Evolutionary conservation across 2,113 vertebrate genomes (phyloP), one percentile per base, ranked within the genome.

Genomic region (Mandrillus leucophaeus): DNA sequence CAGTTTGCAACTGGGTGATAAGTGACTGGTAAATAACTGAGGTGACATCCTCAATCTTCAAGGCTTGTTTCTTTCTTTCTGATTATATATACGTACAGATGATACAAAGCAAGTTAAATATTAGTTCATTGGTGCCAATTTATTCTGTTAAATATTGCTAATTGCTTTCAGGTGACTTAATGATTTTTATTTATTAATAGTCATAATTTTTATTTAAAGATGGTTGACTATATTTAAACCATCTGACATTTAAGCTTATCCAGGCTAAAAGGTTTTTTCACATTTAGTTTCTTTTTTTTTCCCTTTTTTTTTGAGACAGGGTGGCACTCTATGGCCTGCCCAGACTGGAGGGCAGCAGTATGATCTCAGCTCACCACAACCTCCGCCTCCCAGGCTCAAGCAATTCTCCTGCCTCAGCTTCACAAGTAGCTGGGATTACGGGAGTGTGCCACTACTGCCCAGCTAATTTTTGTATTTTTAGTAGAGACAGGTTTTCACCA

Each of bases 141-240:
- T 85, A 8, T 80, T 79, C 48, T 73, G 43, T 94, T 85, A 52
- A 43, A 43, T 70, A 79, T 32, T 86, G 27, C 70, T 91, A 18
- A 93, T 82, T 72, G 35, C 30, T 87, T 93, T 96, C 73, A 64
- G 38, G 68, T 78, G 40, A 78, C 30, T 13, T 76, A 85, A 59
- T 96, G 32, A 75, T 87, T 95, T 81, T 80, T 73, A 35, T 75
- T 96, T 59, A 79, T 76, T 95, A 75, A 91, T 91, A 76, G 14
- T 87, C 43, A 76, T 22, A 32, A 35, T 90, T 93, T 95, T 92
- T 92, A 72, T 83, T 94, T 88, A 64, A 55, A 75, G 16, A 85
- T 83, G 55, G 38, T n/a, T 79, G 50, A n/a, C 35, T 85, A 0
- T 64, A 79, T 90, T 88, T 97, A 96, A 93, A 27, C 48, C 8